A percentile compares a stretch with the other conserved stretches of the same genome.
Evolutionary conservation across 2,113 vertebrate genomes (phyloP).

Genomic region (Astatotilapia flaviijosephi): DNA sequence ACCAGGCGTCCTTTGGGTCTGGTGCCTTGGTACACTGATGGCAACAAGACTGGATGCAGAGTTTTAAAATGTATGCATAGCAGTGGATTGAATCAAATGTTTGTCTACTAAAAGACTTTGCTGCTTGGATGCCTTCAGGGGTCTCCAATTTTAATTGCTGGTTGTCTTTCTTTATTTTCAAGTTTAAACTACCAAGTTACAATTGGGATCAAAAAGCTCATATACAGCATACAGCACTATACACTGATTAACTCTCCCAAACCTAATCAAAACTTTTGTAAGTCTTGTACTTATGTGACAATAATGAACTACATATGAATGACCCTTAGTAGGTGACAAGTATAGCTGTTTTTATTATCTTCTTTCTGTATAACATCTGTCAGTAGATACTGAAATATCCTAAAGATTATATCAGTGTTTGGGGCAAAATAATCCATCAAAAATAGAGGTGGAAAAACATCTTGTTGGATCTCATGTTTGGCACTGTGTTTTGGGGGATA

Average conservation of each 20-base stretch:
- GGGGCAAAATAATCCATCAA: conserved; percentile 26
- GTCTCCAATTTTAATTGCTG: not conserved
- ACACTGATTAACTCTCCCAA: not conserved
- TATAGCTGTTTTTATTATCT: conserved; percentile 11
- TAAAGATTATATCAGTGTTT: conserved; percentile 13
- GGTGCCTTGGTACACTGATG: not conserved
- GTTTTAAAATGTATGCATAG: not conserved
- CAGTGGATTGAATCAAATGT: not conserved
- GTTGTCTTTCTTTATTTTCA: not conserved
- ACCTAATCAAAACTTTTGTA: conserved; percentile 15
- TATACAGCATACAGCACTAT: not conserved
- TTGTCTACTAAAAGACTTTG: not conserved
- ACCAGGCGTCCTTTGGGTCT: not conserved
- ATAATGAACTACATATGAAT: not conserved
- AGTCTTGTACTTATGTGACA: not conserved
- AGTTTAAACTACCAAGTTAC: not conserved
- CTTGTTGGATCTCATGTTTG: not conserved
- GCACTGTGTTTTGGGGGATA: not conserved
- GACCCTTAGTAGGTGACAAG: not conserved
- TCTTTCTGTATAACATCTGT: conserved; percentile 32
- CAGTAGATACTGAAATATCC: conserved; percentile 13
- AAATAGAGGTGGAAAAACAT: conserved; percentile 35
- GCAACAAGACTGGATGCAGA: not conserved
- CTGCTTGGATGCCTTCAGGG: not conserved
- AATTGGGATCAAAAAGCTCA: not conserved